These are phyloP conservation scores for Rhinichthys klamathensis DNA, from an alignment of 2,113 vertebrate genomes.

Conservation along the genomic window DNA sequence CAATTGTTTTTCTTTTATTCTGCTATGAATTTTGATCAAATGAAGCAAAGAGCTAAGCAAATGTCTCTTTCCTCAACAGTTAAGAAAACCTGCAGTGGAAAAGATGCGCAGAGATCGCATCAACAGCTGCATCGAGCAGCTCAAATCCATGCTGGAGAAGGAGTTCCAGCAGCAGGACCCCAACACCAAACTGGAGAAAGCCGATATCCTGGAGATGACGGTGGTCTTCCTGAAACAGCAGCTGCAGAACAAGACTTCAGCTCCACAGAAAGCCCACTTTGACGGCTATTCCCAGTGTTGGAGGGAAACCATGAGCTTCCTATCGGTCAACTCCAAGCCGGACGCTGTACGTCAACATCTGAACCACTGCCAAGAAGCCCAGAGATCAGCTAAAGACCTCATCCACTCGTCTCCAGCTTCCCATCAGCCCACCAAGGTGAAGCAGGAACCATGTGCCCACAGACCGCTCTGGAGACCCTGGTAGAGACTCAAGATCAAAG, in stretches of 20 bases:
- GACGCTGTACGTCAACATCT: slow-evolving; percentile 53
- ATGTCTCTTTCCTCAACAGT: slow-evolving; percentile 53
- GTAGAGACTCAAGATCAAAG: slow-evolving; percentile 62
- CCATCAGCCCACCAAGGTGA: slow-evolving; percentile 54
- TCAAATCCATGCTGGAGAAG: slow-evolving; percentile 71
- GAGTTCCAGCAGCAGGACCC: slow-evolving; percentile 75
- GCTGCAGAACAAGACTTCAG: slow-evolving; percentile 39
- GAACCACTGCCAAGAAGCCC: slow-evolving; percentile 37
- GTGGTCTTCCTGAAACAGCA: slow-evolving; percentile 74
- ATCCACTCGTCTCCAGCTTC: not conserved
- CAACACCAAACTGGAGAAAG: slow-evolving; percentile 78
- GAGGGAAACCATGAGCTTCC: slow-evolving; percentile 67
- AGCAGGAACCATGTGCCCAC: slow-evolving; percentile 55
- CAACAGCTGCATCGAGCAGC: slow-evolving; percentile 70
- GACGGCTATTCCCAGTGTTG: slow-evolving; percentile 68
- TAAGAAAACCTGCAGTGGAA: slow-evolving; percentile 78
- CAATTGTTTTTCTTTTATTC: not conserved
- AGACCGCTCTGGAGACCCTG: slow-evolving; percentile 79
- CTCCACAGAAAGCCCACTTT: slow-evolving; percentile 67
- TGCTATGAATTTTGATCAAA: not conserved
- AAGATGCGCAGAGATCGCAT: slow-evolving; percentile 75
- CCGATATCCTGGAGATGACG: slow-evolving; percentile 76
- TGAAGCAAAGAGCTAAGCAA: slow-evolving; percentile 35
- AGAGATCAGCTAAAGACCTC: not conserved
- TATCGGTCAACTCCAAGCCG: slow-evolving; percentile 74